These are phyloP conservation scores for Crematogaster levior DNA, from an alignment of 2,888 invertebrate genomes.

Conservation along the genomic window DNA sequence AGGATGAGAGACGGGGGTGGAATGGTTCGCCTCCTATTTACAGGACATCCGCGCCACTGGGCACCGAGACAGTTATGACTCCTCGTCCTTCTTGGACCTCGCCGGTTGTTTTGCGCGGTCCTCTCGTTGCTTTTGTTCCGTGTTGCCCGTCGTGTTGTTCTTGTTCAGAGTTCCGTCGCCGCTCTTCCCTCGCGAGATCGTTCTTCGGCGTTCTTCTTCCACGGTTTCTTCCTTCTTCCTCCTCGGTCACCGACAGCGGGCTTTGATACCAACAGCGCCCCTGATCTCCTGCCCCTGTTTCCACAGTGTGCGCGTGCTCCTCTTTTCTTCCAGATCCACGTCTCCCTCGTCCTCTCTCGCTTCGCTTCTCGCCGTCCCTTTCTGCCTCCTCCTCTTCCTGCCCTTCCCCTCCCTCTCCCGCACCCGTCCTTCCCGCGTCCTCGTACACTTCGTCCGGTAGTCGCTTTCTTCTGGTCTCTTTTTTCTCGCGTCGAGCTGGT, in stretches of 20 bases:
- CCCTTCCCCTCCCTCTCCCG: conserved; percentile 52
- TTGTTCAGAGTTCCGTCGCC: conserved; percentile 64
- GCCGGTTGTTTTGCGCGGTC: conserved; percentile 80
- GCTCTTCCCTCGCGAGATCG: conserved; percentile 42
- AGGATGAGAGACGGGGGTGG: neutral
- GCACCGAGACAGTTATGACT: conserved; percentile 84
- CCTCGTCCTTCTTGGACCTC: conserved; percentile 77
- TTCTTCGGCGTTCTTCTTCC: conserved; percentile 48
- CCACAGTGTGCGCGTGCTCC: conserved; percentile 65
- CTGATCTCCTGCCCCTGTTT: conserved; percentile 79
- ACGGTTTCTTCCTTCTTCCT: conserved; percentile 43
- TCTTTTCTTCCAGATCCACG: conserved; percentile 47
- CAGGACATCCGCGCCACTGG: conserved; percentile 82
- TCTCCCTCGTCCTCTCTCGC: conserved; percentile 48
- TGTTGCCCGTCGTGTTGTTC: conserved; percentile 68
- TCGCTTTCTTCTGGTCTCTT: conserved; percentile 73
- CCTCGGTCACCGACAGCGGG: conserved; percentile 56
- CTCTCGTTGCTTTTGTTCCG: conserved; percentile 76
- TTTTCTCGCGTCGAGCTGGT: conserved; percentile 63
- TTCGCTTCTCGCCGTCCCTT: conserved; percentile 33
- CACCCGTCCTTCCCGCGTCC: conserved; percentile 28
- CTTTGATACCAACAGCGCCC: conserved; percentile 60
- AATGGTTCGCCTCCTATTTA: conserved; percentile 65
- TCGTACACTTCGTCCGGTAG: conserved; percentile 70
- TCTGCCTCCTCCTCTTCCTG: conserved; percentile 41